Evolutionary conservation across 2,797 vertebrate genomes (phyloP).

Genomic region (Liasis olivaceus): DNA sequence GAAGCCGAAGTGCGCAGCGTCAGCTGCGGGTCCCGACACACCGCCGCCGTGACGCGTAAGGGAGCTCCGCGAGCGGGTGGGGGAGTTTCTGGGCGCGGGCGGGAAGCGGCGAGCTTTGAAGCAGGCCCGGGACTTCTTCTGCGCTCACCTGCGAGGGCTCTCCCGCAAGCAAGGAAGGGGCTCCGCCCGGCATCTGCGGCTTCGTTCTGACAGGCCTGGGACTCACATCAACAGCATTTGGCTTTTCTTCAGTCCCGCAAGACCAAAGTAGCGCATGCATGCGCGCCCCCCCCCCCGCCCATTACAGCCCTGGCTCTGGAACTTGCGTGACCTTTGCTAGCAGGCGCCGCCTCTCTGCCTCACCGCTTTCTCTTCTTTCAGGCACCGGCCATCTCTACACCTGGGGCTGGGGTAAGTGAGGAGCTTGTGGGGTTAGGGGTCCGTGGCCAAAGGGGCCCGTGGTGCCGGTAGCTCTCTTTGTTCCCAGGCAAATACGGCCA

Average conservation of each 20-base stretch:
- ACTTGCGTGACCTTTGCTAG: not conserved
- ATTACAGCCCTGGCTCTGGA: accelerated
- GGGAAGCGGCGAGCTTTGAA: too few species aligned
- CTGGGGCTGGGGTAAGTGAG: slow-evolving; percentile 95
- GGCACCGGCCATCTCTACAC: slow-evolving; percentile 88
- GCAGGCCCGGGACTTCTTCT: too few species aligned
- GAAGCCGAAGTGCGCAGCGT: slow-evolving; percentile 74
- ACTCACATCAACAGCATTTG: not conserved
- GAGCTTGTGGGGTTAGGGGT: accelerated
- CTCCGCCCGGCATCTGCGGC: too few species aligned
- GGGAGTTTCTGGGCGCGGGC: not conserved
- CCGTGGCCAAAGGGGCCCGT: not conserved
- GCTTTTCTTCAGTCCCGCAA: not conserved
- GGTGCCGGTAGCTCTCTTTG: not conserved
- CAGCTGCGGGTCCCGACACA: slow-evolving; percentile 94
- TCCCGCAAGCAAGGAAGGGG: not conserved
- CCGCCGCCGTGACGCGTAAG: slow-evolving; percentile 87
- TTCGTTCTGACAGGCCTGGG: not conserved
- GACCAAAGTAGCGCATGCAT: too few species aligned
- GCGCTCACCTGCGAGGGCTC: not conserved
- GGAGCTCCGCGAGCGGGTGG: accelerated
- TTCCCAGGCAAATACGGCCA: slow-evolving; percentile 89
- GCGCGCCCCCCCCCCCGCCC: not conserved
- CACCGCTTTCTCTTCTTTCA: slow-evolving; percentile 54
- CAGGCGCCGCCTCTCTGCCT: accelerated